These are phyloP conservation scores for Coenonympha glycerion DNA, from an alignment of 2,888 invertebrate species.

Conservation along the genomic window DNA sequence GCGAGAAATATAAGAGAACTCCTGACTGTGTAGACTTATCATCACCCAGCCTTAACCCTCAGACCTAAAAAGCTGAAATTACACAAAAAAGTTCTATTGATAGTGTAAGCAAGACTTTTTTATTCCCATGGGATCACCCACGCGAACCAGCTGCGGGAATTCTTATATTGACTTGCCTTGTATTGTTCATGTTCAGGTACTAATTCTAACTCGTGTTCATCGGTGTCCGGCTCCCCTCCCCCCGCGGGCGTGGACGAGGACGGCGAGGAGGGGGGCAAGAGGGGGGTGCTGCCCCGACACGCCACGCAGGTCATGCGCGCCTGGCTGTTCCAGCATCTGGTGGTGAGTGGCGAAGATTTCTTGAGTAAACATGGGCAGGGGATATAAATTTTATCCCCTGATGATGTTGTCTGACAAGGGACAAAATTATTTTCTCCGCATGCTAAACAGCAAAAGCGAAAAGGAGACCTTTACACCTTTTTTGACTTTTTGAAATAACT, in stretches of 20 bases:
- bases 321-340: conserved; percentile 97
- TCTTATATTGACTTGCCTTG: background rate
- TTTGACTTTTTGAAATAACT: no score
- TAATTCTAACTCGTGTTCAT: conserved; percentile 67
- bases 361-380: no score
- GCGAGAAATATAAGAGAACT: no score
- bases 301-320: conserved; percentile 97
- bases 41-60: no score
- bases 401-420: no score
- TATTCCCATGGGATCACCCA: background rate
- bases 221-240: conserved; percentile 72
- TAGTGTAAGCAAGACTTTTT: background rate
- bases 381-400: no score
- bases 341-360: conserved; percentile 85
- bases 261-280: conserved; percentile 80
- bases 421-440: no score
- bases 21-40: no score
- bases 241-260: conserved; percentile 66
- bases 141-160: background rate
- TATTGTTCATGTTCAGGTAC: conserved; percentile 42
- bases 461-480: no score
- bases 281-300: conserved; percentile 95
- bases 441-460: no score
- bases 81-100: no score
- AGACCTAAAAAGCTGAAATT: no score